A percentile compares a stretch with the other conserved stretches of the same genome.
Evolutionary conservation across 2,113 vertebrate genomes (phyloP).

Genomic region (Bubo blakistoni): DNA sequence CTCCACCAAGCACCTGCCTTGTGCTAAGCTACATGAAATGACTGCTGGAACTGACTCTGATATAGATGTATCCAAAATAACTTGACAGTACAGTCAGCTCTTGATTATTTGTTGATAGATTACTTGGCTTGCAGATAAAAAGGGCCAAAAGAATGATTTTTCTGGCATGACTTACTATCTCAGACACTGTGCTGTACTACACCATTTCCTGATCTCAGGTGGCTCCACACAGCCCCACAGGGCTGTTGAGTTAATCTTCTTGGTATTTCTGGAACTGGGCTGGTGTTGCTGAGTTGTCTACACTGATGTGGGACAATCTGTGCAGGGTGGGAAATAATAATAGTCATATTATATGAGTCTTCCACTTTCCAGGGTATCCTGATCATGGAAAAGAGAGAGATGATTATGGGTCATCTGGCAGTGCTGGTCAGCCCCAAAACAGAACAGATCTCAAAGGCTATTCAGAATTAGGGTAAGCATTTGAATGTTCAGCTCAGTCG

Average conservation of each 20-base stretch:
- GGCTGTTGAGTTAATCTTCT: background rate
- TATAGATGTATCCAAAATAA: background rate
- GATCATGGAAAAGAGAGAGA: background rate
- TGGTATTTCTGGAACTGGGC: background rate
- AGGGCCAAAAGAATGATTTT: background rate
- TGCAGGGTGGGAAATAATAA: background rate
- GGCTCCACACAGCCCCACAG: background rate
- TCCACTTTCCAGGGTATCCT: background rate
- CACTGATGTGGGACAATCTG: background rate
- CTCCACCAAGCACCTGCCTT: background rate
- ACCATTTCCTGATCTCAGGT: background rate
- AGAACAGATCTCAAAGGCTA: background rate
- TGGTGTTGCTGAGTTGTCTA: background rate
- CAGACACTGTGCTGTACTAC: background rate
- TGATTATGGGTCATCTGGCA: background rate
- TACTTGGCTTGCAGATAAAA: background rate
- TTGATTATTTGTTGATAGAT: background rate
- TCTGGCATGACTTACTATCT: background rate
- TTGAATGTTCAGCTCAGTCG: background rate
- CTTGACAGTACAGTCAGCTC: background rate
- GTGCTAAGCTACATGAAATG: background rate
- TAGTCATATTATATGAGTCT: background rate
- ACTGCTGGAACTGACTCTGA: background rate
- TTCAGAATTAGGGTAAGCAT: background rate
- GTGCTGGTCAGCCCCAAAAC: background rate